Evolutionary conservation across 2,888 invertebrate species (phyloP), one percentile per base, ranked within the genome.

Genomic region (Drosophila austrosaltans): DNA sequence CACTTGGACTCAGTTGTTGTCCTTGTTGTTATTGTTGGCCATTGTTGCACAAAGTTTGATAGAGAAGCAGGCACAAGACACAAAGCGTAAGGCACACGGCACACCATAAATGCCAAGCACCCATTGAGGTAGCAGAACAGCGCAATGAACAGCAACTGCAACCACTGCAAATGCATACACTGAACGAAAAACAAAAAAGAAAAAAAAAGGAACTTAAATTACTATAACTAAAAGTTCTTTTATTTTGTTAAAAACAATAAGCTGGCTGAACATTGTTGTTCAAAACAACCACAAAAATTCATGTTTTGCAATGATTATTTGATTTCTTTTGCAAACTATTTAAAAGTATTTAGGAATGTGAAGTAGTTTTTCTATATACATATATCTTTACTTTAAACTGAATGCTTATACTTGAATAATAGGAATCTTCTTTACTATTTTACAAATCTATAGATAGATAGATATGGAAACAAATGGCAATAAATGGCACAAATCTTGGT

Each of bases 71-170:
- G 69, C 75, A 63, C 57, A 36, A 56, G 32, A 36, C 56, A 56
- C 36, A 30, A 10, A 25, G 25, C 44, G 20, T 20, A 48, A 8
- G 44, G 44, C 56, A 53, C 53, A 60, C 66, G 61, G 69, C 87
- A 60, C 66, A 63, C 71, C 85, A 87, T 82, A 85, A 85, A 87
- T 71, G 87, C 82, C 77, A 87, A 85, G 82, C 76, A 78, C 85
- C 85, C 75, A 87, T 81, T 63, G 69, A 63, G 70, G 48, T 57
- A 66, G 68, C 68, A 62, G 48, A 25, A 16, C 57, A 66, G 42
- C 48, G 12, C 10, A 48, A 48, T 25, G 48, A 48, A 22, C 48
- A 48, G 25, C 48, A 25, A 25, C 6, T 48, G 48, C 22, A 48
- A 48, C 36, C 36, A 36, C 36, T 36, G 36, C 36, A 48, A 48